These are phyloP conservation scores for Diorhabda sublineata DNA, from an alignment of 1,140 invertebrate species.

Conservation along the genomic window DNA sequence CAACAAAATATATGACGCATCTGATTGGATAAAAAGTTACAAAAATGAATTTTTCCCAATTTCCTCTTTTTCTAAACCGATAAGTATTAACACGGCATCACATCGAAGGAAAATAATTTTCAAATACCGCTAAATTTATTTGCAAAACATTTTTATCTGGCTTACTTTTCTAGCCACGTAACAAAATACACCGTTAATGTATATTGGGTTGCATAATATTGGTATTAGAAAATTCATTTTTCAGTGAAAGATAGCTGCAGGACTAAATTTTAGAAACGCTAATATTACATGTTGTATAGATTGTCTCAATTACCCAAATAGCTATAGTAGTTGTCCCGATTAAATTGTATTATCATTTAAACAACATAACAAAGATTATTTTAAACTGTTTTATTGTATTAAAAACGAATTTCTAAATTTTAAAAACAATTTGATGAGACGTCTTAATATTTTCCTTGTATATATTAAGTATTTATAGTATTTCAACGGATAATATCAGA, in stretches of 20 bases:
- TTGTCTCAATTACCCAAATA: neutral
- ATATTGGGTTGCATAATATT: conserved; percentile 30
- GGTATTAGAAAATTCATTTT: conserved; percentile 1
- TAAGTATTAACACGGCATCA: neutral
- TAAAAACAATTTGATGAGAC: too few relatives aligned
- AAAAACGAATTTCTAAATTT: too few relatives aligned
- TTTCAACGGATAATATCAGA: too few relatives aligned
- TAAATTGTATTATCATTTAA: too few relatives aligned
- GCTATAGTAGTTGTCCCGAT: too few relatives aligned
- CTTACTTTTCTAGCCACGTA: conserved; percentile 31
- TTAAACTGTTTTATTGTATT: too few relatives aligned
- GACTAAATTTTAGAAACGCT: neutral
- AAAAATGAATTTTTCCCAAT: conserved; percentile 5
- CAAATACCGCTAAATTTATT: conserved; percentile 1
- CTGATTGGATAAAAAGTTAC: conserved; percentile 16
- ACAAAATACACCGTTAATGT: conserved; percentile 28
- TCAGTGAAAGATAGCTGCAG: neutral
- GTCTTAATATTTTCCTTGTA: too few relatives aligned
- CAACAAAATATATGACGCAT: conserved; percentile 17
- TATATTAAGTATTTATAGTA: too few relatives aligned
- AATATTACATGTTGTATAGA: conserved; percentile 3
- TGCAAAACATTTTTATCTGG: conserved; percentile 9
- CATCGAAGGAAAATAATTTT: neutral
- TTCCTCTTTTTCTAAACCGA: neutral
- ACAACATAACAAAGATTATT: too few relatives aligned